phyloP scores from a whole-genome alignment of 2,888 invertebrate species.

The Saturnia pavonia region DNA sequence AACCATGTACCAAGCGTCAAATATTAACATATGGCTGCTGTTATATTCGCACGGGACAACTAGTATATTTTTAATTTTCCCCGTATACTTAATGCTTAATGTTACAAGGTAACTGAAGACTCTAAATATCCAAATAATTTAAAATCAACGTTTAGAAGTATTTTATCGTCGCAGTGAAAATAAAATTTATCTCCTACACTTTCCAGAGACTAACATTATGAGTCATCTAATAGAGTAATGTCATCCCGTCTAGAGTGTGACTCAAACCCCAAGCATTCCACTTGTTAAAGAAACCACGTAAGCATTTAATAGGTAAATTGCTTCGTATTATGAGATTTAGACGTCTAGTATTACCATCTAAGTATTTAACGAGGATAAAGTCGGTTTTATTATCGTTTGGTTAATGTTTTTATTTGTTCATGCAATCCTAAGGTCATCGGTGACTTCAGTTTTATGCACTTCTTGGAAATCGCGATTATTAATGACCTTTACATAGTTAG shows the following conservation, averaged over 20 bases:
- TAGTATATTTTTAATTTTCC: no score
- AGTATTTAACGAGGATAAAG: slow-evolving; percentile 26
- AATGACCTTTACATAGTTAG: neutral
- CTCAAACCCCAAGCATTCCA: slow-evolving; percentile 12
- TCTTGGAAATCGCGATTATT: neutral
- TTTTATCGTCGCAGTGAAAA: neutral
- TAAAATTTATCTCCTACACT: slow-evolving; percentile 9
- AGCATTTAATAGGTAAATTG: slow-evolving; percentile 26
- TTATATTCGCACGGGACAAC: no score
- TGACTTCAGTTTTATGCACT: neutral
- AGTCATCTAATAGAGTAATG: slow-evolving; percentile 1
- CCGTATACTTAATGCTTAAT: no score
- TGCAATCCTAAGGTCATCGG: slow-evolving; percentile 9
- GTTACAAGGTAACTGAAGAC: neutral
- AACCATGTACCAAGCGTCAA: no score
- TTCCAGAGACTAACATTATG: neutral
- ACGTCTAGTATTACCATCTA: slow-evolving; percentile 16
- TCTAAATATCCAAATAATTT: neutral
- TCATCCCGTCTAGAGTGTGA: slow-evolving; percentile 8
- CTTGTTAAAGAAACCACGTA: slow-evolving; percentile 8
- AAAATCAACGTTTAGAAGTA: neutral
- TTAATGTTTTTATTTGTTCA: slow-evolving; percentile 2
- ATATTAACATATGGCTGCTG: no score
- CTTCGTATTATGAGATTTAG: slow-evolving; percentile 28
- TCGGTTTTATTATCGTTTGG: neutral